Conservation (phyloP, 2,113 vertebrate species). For the Benitochromis conjunctus region DNA sequence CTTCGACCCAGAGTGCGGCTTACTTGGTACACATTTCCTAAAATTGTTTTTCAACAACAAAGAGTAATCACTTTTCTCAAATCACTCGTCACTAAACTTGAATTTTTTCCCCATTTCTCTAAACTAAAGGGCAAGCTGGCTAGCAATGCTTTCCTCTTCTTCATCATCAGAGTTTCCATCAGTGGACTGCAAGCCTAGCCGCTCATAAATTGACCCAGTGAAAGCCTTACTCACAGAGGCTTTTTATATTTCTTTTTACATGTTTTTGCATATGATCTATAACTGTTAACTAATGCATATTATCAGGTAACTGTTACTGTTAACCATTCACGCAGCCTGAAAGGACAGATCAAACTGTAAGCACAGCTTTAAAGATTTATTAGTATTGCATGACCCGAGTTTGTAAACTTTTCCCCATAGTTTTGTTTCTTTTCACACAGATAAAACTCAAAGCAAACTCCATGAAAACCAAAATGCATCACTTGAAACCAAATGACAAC, state of each 20-base stretch:
- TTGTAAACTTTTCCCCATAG: too few species aligned
- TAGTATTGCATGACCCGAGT: too few species aligned
- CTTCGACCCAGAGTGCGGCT: neutral
- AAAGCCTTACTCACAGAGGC: neutral
- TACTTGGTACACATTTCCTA: neutral
- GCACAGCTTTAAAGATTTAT: too few species aligned
- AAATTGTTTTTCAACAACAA: neutral
- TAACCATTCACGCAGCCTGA: neutral
- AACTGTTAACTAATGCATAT: neutral
- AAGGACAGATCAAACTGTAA: neutral
- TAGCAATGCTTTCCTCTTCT: neutral
- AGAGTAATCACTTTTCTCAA: neutral
- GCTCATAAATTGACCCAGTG: neutral
- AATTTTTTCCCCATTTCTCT: neutral
- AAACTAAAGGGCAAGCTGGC: neutral
- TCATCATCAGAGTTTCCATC: neutral
- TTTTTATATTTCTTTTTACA: neutral
- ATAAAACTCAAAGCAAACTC: too few species aligned
- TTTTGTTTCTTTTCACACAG: too few species aligned
- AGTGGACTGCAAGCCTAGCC: neutral
- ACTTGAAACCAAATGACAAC: too few species aligned
- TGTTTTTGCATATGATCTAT: neutral
- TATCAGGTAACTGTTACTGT: neutral
- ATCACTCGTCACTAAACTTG: neutral
- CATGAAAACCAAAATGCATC: too few species aligned